Base-by-base conservation (phyloP, 2,888 invertebrate species). In the Drosophila mettleri region DNA sequence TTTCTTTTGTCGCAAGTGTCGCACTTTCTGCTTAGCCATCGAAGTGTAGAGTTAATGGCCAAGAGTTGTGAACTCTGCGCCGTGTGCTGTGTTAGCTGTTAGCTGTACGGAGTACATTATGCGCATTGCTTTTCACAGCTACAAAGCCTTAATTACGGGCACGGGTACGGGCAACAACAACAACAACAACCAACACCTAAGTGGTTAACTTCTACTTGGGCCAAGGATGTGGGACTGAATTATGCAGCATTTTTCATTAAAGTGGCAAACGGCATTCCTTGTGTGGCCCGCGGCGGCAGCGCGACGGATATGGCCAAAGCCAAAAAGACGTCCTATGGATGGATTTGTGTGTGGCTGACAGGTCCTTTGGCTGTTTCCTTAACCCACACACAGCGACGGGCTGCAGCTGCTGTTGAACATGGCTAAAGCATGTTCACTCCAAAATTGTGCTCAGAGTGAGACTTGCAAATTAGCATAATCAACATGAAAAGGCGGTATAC, bases 201-300 rank as follows among this genome's bases (percentile, higher is more conserved):
- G 60, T 77, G 62, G 59, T 61, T 76, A 53, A 69, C 59, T 46
- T 43, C 34, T 43, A 24, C 14, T 18, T 2, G 39, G 39, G n/a
- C n/a, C n/a, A n/a, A n/a, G n/a, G n/a, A n/a, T 38, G 38, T 38
- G n/a, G 36, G 38, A n/a, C 20, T 18, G 57, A 78, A 83, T 83
- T 83, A 83, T 86, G 86, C 86, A 86, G 86, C 82, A 71, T 83
- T 86, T 83, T 83, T 83, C 86, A 83, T 83, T 83, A 80, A 71
- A 76, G 70, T 76, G 79, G 66, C 85, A 76, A 75, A 66, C 75
- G 59, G 73, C 60, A 60, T 66, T 78, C 22, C 55, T 59, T 57
- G 52, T 73, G 57, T 69, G 60, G 48, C 61, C 54, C 59, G 53
- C 49, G 78, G 76, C 82, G 72, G 69, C 63, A 69, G 49, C 61